phyloP scores from a whole-genome alignment of 2,888 invertebrate genomes.

The Xestia c-nigrum region DNA sequence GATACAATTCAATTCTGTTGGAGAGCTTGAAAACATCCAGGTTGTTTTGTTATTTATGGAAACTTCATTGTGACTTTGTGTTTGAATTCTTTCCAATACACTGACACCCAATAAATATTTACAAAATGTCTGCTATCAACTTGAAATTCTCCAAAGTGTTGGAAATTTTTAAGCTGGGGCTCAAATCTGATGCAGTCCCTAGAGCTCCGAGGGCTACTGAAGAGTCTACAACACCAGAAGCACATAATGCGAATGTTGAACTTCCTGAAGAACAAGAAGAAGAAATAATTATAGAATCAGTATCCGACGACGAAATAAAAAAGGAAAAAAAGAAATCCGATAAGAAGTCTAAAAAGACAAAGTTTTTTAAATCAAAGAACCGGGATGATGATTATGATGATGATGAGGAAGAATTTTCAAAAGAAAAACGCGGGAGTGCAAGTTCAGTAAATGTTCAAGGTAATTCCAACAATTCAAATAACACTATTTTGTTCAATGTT shows the following conservation, averaged over 20 bases:
- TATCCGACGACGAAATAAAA: conserved; percentile 70
- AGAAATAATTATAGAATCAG: conserved; percentile 75
- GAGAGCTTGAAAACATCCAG: not conserved
- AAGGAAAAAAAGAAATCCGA: conserved; percentile 74
- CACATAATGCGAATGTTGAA: conserved; percentile 71
- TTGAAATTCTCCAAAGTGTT: conserved; percentile 73
- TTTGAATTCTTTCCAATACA: conserved; percentile 16
- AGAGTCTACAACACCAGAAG: conserved; percentile 54
- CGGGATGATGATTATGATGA: conserved; percentile 38
- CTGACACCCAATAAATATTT: conserved; percentile 3
- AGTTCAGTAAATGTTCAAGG: conserved; percentile 85
- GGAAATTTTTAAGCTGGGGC: conserved; percentile 81
- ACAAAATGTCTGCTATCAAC: conserved; percentile 71
- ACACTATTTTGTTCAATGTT: not conserved
- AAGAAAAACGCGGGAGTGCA: conserved; percentile 65
- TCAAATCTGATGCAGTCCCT: conserved; percentile 89
- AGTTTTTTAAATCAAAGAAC: conserved; percentile 71
- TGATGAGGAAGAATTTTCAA: conserved; percentile 57
- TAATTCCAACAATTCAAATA: conserved; percentile 51
- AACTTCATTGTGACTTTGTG: conserved; percentile 53
- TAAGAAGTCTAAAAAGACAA: conserved; percentile 75
- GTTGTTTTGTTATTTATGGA: conserved; percentile 19
- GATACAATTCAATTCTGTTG: not conserved
- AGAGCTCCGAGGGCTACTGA: conserved; percentile 82
- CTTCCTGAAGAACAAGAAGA: conserved; percentile 69